Evolutionary conservation across 2,888 invertebrate species (phyloP).

Genomic region (Abrostola tripartita): DNA sequence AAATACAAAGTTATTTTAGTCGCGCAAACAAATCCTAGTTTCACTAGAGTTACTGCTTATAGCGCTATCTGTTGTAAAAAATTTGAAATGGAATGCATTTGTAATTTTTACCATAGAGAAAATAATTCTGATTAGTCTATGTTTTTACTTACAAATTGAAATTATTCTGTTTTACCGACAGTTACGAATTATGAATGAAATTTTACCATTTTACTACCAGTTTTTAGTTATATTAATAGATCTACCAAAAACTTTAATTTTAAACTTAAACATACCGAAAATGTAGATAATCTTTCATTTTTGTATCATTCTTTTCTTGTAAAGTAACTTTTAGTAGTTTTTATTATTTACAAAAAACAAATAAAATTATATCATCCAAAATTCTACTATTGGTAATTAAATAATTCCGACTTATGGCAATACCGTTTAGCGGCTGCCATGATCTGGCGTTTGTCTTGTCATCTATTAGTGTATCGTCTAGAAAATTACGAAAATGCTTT

Average conservation of each 20-base stretch:
- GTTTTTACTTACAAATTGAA: not conserved
- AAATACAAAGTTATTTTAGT: not conserved
- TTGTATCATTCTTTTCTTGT: no score
- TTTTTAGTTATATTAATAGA: no score
- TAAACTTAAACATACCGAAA: no score
- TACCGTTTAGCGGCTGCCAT: slow-evolving; percentile 61
- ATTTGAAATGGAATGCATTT: no score
- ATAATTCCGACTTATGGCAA: slow-evolving; percentile 43
- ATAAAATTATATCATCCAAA: not conserved
- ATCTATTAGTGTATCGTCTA: slow-evolving; percentile 41
- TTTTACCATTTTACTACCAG: no score
- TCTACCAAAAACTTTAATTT: no score
- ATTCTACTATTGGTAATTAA: not conserved
- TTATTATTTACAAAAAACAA: no score
- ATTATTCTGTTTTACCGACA: not conserved
- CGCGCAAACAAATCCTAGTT: not conserved
- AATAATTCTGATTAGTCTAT: no score
- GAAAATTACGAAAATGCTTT: slow-evolving; percentile 69
- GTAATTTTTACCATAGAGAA: no score
- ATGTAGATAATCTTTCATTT: no score
- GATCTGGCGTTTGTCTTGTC: slow-evolving; percentile 75
- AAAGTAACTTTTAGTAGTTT: no score
- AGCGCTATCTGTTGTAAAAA: slow-evolving; percentile 11
- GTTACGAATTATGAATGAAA: no score
- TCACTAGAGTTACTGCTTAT: rapidly evolving